A percentile compares a stretch with the other conserved stretches of the same genome.
Conservation (phyloP, 2,888 invertebrate species). For the Acheta domesticus region DNA sequence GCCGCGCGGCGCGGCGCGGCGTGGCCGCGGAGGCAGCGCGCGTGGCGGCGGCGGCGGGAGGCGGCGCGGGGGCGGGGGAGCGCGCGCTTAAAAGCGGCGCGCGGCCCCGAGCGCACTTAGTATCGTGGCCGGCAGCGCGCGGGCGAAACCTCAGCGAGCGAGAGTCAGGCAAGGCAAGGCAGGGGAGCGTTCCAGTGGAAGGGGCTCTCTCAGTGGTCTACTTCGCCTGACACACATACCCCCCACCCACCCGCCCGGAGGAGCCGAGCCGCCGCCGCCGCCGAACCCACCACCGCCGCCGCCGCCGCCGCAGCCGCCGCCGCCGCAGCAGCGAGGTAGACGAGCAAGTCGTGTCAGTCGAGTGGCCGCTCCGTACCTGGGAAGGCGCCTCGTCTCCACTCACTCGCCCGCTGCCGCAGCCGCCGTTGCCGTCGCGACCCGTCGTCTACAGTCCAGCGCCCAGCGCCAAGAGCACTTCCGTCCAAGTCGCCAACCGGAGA, state of each 20-base stretch:
- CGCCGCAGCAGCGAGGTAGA: not conserved
- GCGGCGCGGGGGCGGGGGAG: not conserved
- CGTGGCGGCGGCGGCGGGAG: not conserved
- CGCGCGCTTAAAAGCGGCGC: not conserved
- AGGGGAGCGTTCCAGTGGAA: not conserved
- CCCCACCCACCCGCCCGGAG: not conserved
- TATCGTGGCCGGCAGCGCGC: not conserved
- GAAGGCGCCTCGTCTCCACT: not conserved
- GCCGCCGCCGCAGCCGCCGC: not conserved
- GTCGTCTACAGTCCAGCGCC: not conserved
- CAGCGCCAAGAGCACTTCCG: not conserved
- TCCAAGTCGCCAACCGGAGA: too few relatives aligned
- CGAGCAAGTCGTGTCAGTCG: not conserved
- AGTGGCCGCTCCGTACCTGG: not conserved
- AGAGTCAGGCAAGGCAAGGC: not conserved
- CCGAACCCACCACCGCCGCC: not conserved
- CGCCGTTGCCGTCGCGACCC: not conserved
- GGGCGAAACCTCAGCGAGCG: not conserved
- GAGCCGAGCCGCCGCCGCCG: not conserved
- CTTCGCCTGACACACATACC: not conserved
- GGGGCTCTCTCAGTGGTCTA: not conserved
- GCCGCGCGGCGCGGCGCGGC: not conserved
- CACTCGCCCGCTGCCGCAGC: too few relatives aligned
- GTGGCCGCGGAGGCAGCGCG: not conserved
- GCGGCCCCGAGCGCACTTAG: not conserved